Percentiles rank a stretch among this genome's conserved stretches.
phyloP scores from a whole-genome alignment of 2,113 vertebrate genomes.

The Oreochromis spilurus region DNA sequence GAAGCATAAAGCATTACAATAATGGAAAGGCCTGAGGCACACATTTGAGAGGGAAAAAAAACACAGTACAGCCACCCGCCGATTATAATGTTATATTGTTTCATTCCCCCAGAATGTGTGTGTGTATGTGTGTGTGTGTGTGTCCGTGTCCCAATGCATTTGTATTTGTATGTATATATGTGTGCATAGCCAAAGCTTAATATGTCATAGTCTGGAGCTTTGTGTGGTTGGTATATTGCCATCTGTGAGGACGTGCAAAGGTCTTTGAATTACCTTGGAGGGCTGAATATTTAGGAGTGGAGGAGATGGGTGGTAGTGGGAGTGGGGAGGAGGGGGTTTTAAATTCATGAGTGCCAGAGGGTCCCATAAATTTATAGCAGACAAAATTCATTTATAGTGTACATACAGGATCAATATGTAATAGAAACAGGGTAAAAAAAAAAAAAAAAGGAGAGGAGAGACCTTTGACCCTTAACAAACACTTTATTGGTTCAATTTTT shows the following conservation, averaged over 20 bases:
- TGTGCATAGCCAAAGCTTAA: neutral
- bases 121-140: neutral
- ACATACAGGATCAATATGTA: constrained; percentile 33
- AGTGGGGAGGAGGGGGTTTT: neutral
- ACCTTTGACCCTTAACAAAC: neutral
- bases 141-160: neutral
- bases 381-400: constrained; percentile 40
- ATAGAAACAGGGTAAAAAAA: neutral
- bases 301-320: neutral
- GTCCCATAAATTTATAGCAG: constrained; percentile 34
- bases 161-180: neutral
- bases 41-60: constrained; percentile 9
- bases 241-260: constrained; percentile 5
- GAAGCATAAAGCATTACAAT: constrained; percentile 44
- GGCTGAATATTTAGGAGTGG: constrained; percentile 28
- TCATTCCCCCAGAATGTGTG: constrained; percentile 6
- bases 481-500: neutral
- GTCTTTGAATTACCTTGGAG: constrained; percentile 2
- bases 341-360: constrained; percentile 31
- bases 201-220: constrained; percentile 10
- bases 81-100: constrained; percentile 49
- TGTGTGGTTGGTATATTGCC: constrained; percentile 24
- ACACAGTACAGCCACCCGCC: constrained; percentile 11
- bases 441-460: neutral
- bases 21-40: constrained; percentile 50